Evolutionary conservation across 2,888 invertebrate genomes (phyloP).

Genomic region (Drosophila falleni): DNA sequence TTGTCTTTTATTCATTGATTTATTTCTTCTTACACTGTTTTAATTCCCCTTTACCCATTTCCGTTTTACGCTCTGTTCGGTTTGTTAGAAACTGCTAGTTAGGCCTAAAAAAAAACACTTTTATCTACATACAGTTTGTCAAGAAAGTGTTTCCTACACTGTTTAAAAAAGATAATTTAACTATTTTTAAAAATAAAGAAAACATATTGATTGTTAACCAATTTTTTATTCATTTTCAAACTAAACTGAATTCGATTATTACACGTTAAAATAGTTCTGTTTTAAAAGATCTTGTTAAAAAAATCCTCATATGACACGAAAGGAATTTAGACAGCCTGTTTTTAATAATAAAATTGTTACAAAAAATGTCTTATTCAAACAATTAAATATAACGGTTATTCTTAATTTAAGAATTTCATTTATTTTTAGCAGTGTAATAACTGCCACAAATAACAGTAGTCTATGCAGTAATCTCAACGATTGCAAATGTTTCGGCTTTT

Average conservation of each 20-base stretch:
- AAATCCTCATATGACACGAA: no score
- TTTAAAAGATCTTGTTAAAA: no score
- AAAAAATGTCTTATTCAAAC: no score
- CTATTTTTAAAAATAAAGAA: not conserved
- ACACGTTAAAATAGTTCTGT: no score
- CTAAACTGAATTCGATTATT: no score
- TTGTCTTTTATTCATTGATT: slow-evolving; percentile 69
- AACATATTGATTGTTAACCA: not conserved
- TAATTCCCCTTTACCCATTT: slow-evolving; percentile 3
- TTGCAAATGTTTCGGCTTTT: slow-evolving; percentile 4
- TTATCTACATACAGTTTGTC: not conserved
- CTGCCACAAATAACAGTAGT: not conserved
- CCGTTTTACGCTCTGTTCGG: slow-evolving; percentile 1
- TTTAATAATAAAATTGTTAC: no score
- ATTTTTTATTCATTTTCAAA: no score
- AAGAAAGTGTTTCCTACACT: not conserved
- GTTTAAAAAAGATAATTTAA: not conserved
- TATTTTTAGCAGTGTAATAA: no score
- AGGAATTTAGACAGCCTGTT: no score
- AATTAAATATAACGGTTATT: no score
- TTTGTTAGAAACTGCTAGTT: not conserved
- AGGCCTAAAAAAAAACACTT: not conserved
- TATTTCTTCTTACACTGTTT: slow-evolving; percentile 21
- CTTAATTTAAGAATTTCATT: not conserved
- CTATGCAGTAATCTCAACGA: not conserved